Base-by-base conservation (phyloP, 2,113 vertebrate genomes). In the Cynopterus brachyotis region DNA sequence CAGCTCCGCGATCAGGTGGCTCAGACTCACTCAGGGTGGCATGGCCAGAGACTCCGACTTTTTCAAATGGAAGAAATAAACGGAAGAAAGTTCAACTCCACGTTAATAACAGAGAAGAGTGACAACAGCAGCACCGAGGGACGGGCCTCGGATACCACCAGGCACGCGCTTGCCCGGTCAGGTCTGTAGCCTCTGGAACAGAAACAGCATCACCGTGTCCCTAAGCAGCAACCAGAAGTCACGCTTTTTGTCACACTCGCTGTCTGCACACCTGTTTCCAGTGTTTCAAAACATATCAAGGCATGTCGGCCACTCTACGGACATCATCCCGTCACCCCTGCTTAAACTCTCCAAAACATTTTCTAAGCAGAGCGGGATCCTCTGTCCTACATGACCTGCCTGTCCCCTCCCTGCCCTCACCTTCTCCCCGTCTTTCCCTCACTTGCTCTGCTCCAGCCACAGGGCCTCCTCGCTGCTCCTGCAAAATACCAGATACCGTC, bases 401-500 rank as follows among this genome's bases (percentile, higher is more conserved):
- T 0, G 0, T 8, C 19, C 30, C 62, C 55, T 66, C 37, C 30
- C 59, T 28, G 8, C 81, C 19, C 22, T 40, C 40, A 0, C 26
- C 9, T 32, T 57, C 45, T 66, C 37, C 47, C 2, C 19, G 28
- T 40, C 32, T 24, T 15, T 8, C 17, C 47, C 9, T 62, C 2
- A 0, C 32, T 35, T 4, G 1, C 35, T 72, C 47, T 37, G 24
- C 24, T 59, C 35, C 82, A 70, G 55, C 47, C 28, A 4, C 55
- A 22, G 0, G 42, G 47, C 55, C 22, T 35, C 55, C 37, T 73
- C 22, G 0, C 30, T 30, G 24, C 10, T 69, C 37, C 72, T 35
- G 26, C 59, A n/a, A 6, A 45, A 26, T 3, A 0, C 15, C 55
- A 79, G 70, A 12, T 12, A 1, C 0, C 0, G 5, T 20, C 50